Evolutionary conservation across 2,888 invertebrate species (phyloP), one percentile per base, ranked within the genome.

Genomic region (Junonia oenone): DNA sequence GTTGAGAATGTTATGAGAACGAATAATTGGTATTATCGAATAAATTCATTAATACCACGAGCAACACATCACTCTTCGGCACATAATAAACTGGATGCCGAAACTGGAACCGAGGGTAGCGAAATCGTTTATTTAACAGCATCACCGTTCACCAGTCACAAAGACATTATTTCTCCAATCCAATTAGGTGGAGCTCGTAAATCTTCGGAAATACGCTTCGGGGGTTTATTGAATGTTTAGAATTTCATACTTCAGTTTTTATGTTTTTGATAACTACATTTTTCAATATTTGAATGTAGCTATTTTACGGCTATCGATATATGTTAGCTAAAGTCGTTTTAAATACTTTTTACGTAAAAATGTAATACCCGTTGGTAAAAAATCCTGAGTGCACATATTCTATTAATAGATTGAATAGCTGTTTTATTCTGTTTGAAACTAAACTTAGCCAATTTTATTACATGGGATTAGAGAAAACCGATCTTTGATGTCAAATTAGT

Each of bases 131-230:
- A 58, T 51, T 58, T 56, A 58, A 51, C 55, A 53, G 45, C 55
- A 40, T 31, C 48, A 17, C 26, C 51, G 48, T 45, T 63, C 45
- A 38, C 48, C 47, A 58, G 55, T 62, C 55, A 57, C 54, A 59
- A 57, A 54, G 56, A 55, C 54, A 54, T 60, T 60, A 62, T 62
- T 63, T 49, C 51, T 53, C 47, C 31, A 55, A 58, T 63, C 47
- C 59, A 62, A 59, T 64, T 64, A 62, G 55, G 53, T 15, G 27
- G 17, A 22, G 43, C 47, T 45, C 51, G 57, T 61, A 61, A 64
- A 64, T 62, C 57, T 58, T 49, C 52, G 37, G 50, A 60, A 58
- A 50, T 51, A 56, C 56, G 50, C 54, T 46, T 31, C 48, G 53
- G 51, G 49, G 48, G 56, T 55, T 50, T 53, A 55, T 51, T 55